A percentile compares a stretch with the other conserved stretches of the same genome.
Conservation (phyloP, 2,797 vertebrate genomes). For the Falco peregrinus region DNA sequence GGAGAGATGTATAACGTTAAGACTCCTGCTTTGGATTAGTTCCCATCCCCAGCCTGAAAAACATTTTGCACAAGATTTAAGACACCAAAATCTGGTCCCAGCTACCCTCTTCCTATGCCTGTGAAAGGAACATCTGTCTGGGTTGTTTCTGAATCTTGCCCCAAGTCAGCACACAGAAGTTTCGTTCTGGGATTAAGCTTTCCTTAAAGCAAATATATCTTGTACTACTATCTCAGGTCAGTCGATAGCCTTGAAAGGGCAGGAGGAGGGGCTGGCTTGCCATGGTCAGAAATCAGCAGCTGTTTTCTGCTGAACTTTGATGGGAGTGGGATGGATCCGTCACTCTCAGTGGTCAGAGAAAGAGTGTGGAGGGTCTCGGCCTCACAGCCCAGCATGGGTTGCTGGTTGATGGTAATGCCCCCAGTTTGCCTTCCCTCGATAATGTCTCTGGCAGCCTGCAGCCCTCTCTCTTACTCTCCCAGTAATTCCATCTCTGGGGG, state of each 20-base stretch:
- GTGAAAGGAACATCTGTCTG: background rate
- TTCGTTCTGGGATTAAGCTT: background rate
- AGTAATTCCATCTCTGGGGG: constrained; percentile 54
- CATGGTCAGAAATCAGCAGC: background rate
- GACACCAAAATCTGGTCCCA: background rate
- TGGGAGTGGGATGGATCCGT: background rate
- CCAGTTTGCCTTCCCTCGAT: background rate
- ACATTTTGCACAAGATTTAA: background rate
- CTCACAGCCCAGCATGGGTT: rapidly evolving
- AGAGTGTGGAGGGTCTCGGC: background rate
- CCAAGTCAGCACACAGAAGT: background rate
- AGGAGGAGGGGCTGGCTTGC: background rate
- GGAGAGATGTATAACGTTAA: background rate
- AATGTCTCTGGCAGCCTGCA: background rate
- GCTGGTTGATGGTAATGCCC: background rate
- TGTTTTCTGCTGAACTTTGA: background rate
- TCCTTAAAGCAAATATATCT: background rate
- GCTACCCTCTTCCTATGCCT: background rate
- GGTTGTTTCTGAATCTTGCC: background rate
- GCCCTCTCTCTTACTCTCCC: background rate
- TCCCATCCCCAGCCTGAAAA: background rate
- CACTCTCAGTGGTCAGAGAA: background rate
- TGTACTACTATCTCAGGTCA: background rate
- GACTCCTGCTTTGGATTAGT: background rate
- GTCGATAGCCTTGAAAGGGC: background rate